Conservation (phyloP, 2,113 vertebrate species). For the Mohoua ochrocephala region DNA sequence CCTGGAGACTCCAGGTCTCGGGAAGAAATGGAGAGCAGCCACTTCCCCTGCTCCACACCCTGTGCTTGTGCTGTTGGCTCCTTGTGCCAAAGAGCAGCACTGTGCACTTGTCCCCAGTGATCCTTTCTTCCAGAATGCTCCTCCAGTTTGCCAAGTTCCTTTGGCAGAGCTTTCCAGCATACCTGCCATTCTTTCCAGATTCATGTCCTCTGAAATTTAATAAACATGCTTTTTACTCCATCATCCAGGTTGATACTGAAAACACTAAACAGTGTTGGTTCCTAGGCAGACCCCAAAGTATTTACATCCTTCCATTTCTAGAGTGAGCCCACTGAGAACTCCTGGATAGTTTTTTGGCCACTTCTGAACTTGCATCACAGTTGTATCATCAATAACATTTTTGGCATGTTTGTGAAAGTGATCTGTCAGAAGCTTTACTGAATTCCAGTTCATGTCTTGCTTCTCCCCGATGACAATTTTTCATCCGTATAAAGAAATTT, state of each 20-base stretch:
- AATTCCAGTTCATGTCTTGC: background rate
- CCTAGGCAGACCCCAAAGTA: background rate
- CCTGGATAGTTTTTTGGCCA: background rate
- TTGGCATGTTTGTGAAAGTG: background rate
- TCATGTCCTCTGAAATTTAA: background rate
- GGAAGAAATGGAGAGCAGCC: background rate
- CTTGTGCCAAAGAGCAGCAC: background rate
- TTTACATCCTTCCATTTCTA: background rate
- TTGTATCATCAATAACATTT: background rate
- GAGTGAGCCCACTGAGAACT: background rate
- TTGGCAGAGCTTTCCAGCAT: conserved; percentile 8
- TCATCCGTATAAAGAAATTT: background rate
- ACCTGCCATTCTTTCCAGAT: conserved; percentile 34
- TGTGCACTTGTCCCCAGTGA: background rate
- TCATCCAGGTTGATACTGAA: background rate
- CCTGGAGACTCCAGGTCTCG: background rate
- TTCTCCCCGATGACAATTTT: background rate
- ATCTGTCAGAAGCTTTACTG: background rate
- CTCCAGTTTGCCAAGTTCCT: background rate
- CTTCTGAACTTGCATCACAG: background rate
- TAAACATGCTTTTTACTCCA: background rate
- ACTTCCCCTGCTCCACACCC: background rate
- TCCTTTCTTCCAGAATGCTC: background rate
- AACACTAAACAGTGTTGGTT: background rate
- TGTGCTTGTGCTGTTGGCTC: background rate